Conservation (phyloP, 2,888 invertebrate genomes). For the Dynastes maya region DNA sequence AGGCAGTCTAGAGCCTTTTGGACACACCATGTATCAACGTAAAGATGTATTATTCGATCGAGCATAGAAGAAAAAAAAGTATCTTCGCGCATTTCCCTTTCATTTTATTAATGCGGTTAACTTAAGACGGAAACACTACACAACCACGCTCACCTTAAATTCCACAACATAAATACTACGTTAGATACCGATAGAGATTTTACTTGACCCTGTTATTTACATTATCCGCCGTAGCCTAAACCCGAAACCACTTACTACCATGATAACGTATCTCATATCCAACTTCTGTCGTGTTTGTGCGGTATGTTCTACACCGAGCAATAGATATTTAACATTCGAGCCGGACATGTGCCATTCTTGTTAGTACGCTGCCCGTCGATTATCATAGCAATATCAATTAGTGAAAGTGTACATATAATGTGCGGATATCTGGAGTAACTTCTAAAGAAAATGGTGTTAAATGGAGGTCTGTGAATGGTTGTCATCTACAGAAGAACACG, state of each 20-base stretch:
- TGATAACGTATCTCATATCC: conserved; percentile 29
- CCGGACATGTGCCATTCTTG: conserved; percentile 13
- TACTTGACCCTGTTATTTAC: conserved; percentile 28
- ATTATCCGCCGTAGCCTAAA: conserved; percentile 3
- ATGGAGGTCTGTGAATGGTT: background rate
- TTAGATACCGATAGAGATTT: background rate
- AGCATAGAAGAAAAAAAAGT: too few species aligned
- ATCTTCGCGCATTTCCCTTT: too few species aligned
- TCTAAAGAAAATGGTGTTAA: background rate
- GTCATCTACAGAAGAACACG: background rate
- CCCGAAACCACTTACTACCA: conserved; percentile 20
- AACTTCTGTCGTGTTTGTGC: conserved; percentile 40
- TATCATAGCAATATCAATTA: conserved; percentile 17
- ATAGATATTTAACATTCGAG: conserved; percentile 24
- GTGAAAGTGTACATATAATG: background rate
- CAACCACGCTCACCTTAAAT: too few species aligned
- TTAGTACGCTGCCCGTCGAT: background rate
- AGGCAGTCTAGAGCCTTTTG: too few species aligned
- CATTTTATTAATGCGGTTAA: too few species aligned
- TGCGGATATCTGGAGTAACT: background rate
- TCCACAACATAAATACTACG: too few species aligned
- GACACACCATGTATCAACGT: too few species aligned
- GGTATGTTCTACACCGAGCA: background rate
- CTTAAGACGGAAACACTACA: too few species aligned
- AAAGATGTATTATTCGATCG: too few species aligned